These are phyloP conservation scores for Trichogramma evanescens DNA, from an alignment of 2,888 invertebrate species.

Conservation along the genomic window DNA sequence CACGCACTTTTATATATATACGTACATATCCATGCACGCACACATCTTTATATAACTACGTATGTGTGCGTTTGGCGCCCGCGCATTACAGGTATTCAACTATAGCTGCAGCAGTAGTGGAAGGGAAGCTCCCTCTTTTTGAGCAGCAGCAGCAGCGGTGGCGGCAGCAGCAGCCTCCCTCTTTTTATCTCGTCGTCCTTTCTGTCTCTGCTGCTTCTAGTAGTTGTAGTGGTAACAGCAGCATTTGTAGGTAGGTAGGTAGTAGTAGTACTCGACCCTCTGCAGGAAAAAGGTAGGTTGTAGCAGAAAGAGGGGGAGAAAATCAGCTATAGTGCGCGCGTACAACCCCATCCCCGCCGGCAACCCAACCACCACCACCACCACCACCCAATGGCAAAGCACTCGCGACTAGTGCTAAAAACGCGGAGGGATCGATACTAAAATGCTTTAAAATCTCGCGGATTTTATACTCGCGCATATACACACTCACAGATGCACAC, in stretches of 20 bases:
- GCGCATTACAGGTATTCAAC: no score
- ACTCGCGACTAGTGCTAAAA: conserved; percentile 53
- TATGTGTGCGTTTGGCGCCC: no score
- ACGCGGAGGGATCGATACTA: conserved; percentile 56
- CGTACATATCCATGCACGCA: conserved; percentile 39
- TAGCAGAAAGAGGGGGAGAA: conserved; percentile 23
- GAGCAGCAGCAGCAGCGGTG: no score
- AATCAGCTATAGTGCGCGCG: conserved; percentile 33
- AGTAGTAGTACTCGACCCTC: not conserved
- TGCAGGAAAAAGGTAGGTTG: conserved; percentile 25
- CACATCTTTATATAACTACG: not conserved
- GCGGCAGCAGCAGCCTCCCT: not conserved
- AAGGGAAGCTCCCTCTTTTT: no score
- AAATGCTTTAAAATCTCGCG: conserved; percentile 58
- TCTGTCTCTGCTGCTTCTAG: conserved; percentile 11
- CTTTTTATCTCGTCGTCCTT: conserved; percentile 16
- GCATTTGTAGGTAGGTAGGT: not conserved
- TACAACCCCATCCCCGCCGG: conserved; percentile 35
- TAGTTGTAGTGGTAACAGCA: no score
- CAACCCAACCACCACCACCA: no score
- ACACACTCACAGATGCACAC: conserved; percentile 44
- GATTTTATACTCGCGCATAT: conserved; percentile 51
- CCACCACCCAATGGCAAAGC: conserved; percentile 24
- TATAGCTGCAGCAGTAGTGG: no score
- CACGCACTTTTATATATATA: conserved; percentile 45